Evolutionary conservation across 64 coral and sea anemone genomes (phyloP).

Genomic region (Montipora cactus): DNA sequence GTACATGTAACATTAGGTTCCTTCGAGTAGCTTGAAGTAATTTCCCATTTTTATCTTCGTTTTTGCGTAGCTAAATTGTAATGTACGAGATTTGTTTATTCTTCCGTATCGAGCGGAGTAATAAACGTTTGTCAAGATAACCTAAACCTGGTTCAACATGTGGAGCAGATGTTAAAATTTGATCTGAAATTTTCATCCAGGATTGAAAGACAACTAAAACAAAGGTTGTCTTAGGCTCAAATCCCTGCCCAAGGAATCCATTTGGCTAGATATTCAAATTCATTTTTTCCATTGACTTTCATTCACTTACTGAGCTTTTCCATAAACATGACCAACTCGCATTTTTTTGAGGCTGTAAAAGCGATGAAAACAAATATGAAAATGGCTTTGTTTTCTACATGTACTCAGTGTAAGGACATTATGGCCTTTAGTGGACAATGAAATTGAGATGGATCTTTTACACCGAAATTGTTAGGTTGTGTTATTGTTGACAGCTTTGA

Average conservation of each 20-base stretch:
- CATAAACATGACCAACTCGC: too few species aligned
- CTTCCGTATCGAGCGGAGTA: not conserved
- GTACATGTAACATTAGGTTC: not conserved
- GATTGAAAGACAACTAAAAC: not conserved
- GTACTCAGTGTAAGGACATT: not conserved
- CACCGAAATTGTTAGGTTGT: not conserved
- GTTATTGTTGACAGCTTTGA: not conserved
- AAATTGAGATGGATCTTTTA: not conserved
- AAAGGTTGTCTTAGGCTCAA: not conserved
- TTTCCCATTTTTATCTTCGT: not conserved
- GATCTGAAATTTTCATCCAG: not conserved
- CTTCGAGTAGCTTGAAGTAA: too few species aligned
- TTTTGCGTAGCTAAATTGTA: not conserved
- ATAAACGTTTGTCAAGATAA: not conserved
- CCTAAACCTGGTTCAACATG: not conserved
- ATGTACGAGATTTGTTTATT: not conserved
- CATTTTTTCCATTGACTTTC: too few species aligned
- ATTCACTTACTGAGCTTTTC: too few species aligned
- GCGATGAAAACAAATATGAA: not conserved
- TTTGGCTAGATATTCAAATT: too few species aligned
- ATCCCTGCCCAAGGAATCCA: not conserved
- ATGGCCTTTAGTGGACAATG: not conserved
- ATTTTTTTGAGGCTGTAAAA: not conserved
- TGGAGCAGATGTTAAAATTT: constrained; percentile 10
- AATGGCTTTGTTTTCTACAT: not conserved